phyloP scores from a whole-genome alignment of 2,888 invertebrate genomes.

The Tineola bisselliella region DNA sequence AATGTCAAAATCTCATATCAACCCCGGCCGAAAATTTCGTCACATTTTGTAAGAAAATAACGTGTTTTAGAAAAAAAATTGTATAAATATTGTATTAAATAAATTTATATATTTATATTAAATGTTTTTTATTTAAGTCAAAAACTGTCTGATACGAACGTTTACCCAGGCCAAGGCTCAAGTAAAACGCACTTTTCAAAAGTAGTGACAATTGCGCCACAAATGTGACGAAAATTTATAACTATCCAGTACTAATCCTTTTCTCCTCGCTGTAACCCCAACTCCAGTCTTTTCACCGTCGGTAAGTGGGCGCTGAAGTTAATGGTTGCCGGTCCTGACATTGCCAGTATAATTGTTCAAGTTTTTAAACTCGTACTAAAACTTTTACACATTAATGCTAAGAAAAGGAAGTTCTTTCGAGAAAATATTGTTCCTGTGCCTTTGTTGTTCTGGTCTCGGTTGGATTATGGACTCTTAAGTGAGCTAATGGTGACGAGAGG shows the following conservation, averaged over 20 bases:
- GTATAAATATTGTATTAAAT: too few species aligned
- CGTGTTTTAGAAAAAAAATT: too few species aligned
- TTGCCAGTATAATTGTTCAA: conserved; percentile 8
- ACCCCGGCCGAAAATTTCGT: too few species aligned
- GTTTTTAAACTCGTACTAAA: conserved; percentile 3
- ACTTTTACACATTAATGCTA: conserved; percentile 3
- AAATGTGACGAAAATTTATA: not conserved
- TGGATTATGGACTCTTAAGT: conserved; percentile 5
- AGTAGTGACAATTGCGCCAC: too few species aligned
- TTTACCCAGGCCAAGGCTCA: too few species aligned
- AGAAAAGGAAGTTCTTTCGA: not conserved
- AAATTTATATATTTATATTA: too few species aligned
- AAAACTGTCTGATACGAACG: too few species aligned
- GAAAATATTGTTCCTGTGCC: not conserved
- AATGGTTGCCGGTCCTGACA: conserved; percentile 8
- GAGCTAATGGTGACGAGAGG: not conserved
- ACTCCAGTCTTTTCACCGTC: conserved; percentile 1
- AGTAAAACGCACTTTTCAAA: too few species aligned
- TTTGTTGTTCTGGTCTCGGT: not conserved
- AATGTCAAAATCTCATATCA: too few species aligned
- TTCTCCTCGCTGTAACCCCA: not conserved
- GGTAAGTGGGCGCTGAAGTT: conserved; percentile 4
- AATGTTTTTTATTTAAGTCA: too few species aligned
- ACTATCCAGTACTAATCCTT: not conserved
- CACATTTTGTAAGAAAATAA: too few species aligned